Conservation (phyloP, 2,113 vertebrate genomes). For the Circaetus gallicus region DNA sequence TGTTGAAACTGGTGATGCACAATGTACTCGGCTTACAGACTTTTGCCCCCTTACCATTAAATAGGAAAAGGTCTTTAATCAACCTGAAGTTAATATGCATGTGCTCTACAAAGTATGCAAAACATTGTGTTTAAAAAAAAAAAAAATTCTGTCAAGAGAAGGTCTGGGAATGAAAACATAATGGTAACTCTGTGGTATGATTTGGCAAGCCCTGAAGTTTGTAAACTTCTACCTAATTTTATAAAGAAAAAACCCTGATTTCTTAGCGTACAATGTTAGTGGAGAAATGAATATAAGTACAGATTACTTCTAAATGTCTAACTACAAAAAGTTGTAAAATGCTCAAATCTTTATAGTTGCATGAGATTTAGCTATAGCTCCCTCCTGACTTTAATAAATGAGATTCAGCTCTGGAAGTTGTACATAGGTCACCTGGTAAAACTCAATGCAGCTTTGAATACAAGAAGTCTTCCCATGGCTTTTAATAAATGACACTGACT, state of each 20-base stretch:
- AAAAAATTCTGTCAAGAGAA: background rate
- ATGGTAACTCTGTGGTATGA: background rate
- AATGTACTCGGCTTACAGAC: accelerated
- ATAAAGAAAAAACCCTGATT: background rate
- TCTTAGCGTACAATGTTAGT: background rate
- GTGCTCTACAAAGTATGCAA: background rate
- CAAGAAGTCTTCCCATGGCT: background rate
- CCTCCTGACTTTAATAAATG: background rate
- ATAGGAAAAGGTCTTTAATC: background rate
- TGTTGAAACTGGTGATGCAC: background rate
- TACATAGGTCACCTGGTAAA: background rate
- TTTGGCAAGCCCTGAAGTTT: background rate
- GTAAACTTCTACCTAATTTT: background rate
- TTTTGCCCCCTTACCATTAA: background rate
- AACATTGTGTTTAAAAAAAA: background rate
- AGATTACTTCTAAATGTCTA: background rate
- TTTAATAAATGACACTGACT: background rate
- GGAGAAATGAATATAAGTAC: background rate
- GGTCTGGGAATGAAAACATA: background rate
- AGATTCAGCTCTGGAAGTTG: background rate
- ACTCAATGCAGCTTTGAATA: background rate
- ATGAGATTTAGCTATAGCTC: background rate
- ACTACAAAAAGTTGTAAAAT: background rate
- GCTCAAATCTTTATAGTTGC: background rate
- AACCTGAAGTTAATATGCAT: background rate